phyloP scores from a whole-genome alignment of 2,888 invertebrate species.

The Leptinotarsa tumamoca region DNA sequence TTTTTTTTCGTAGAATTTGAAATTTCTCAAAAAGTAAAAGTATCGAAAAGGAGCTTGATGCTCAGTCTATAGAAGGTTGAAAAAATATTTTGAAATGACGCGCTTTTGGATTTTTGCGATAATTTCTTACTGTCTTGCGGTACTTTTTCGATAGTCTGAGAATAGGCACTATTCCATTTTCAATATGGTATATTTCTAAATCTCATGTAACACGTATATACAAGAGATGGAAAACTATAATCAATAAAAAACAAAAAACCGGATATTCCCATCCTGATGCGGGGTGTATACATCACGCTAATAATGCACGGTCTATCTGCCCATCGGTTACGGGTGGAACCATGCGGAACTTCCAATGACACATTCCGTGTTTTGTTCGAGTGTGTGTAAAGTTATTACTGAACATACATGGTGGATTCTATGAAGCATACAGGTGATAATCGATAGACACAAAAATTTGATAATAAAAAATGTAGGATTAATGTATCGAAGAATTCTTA shows the following conservation, averaged over 20 bases:
- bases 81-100: too few relatives aligned
- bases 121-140: too few relatives aligned
- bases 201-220: conserved; percentile 1
- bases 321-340: conserved; percentile 58
- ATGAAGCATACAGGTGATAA: too few relatives aligned
- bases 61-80: too few relatives aligned
- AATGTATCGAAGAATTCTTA: too few relatives aligned
- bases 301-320: conserved; percentile 52
- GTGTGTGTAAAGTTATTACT: background rate
- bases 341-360: conserved; percentile 60
- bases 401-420: conserved; percentile 6
- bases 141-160: background rate
- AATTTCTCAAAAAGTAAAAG: too few relatives aligned
- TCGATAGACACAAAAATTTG: too few relatives aligned
- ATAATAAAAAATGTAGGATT: too few relatives aligned
- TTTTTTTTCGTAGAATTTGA: too few relatives aligned
- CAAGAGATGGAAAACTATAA: conserved; percentile 29
- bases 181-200: background rate
- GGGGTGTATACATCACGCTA: conserved; percentile 30
- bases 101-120: too few relatives aligned
- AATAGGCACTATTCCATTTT: background rate
- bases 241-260: conserved; percentile 45
- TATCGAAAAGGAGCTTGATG: too few relatives aligned
- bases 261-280: conserved; percentile 58
- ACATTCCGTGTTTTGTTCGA: conserved; percentile 48